phyloP scores from a whole-genome alignment of 1,140 invertebrate genomes.

The Apis cerana region DNA sequence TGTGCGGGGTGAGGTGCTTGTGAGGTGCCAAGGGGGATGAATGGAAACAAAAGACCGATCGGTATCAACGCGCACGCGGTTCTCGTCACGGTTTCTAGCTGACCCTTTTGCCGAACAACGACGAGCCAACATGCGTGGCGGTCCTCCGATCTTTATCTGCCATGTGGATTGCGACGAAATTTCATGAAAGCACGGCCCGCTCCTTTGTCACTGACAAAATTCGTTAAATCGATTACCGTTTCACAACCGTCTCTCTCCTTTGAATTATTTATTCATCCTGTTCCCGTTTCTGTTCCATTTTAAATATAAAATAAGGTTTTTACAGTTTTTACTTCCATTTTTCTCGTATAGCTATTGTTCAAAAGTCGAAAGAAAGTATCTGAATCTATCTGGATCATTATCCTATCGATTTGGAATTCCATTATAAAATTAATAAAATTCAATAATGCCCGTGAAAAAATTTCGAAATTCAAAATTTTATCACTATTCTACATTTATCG shows the following conservation, averaged over 20 bases:
- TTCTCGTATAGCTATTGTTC: too few relatives aligned
- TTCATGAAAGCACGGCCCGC: slow-evolving; percentile 50
- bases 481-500: too few relatives aligned
- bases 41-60: slow-evolving; percentile 78
- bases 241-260: not conserved
- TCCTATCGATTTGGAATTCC: too few relatives aligned
- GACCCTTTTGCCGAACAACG: slow-evolving; percentile 50
- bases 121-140: slow-evolving; percentile 57
- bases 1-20: slow-evolving; percentile 50
- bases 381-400: too few relatives aligned
- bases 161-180: slow-evolving; percentile 69
- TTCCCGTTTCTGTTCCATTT: too few relatives aligned
- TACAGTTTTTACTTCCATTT: too few relatives aligned
- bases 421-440: too few relatives aligned
- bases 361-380: too few relatives aligned
- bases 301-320: too few relatives aligned
- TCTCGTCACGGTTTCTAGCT: slow-evolving; percentile 66
- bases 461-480: too few relatives aligned
- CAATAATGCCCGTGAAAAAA: too few relatives aligned
- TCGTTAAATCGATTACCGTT: slow-evolving; percentile 61
- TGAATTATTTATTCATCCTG: not conserved
- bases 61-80: slow-evolving; percentile 68
- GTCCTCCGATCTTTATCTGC: slow-evolving; percentile 65
- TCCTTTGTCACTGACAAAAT: slow-evolving; percentile 56
- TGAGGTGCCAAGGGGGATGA: slow-evolving; percentile 75